Base-by-base conservation (phyloP, 35 echinoderm and acorn worm genomes). In the Ophioderma brevispina region DNA sequence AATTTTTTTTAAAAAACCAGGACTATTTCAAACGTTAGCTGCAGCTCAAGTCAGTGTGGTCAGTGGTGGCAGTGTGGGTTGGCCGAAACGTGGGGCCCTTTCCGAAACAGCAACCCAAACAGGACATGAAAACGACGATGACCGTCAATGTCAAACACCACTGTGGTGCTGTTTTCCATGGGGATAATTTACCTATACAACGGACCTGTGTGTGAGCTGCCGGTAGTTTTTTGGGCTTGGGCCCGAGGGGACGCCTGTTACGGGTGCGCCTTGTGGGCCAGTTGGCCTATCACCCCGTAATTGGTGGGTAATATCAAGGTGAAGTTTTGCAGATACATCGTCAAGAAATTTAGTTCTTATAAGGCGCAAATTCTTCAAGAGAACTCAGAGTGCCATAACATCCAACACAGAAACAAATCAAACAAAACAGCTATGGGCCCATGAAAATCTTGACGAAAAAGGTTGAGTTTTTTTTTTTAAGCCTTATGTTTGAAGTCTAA, bases 121-220 rank as follows among this genome's bases (percentile, higher is more conserved):
- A 55, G 19, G 4, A 30, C 38, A 49, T 10, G 50, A 84, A 49
- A 14, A 34, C 1, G 32, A 97, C 35, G 92, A 97, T 80, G 96
- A 98, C 87, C 97, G 11, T 85, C 91, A 19, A 99, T 99, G 97
- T 94, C n/a, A n/a, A n/a, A 99, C 83, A 95, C 94, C 76, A 99
- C 97, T 39, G 94, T 99, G 39, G 97, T 99, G 35, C 87, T 99
- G 79, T 99, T 99, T 87, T 94, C 93, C 13, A 33, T 88, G 86
- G 35, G 97, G 95, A 75, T 90, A 87, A 55, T 99, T 95, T 76
- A 99, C 97, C 34, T 87, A 77, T 75, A 88, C 81, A 75, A 92
- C 94, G 97, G 97, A 99, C 64, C 95, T 99, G 97, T 99, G 97
- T 93, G 91, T 99, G 36, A 94, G 94, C 63, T 99, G 97, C n/a